Evolutionary conservation across 2,113 vertebrate species (phyloP), one percentile per base, ranked within the genome.

Genomic region (Phodopus roborovskii): DNA sequence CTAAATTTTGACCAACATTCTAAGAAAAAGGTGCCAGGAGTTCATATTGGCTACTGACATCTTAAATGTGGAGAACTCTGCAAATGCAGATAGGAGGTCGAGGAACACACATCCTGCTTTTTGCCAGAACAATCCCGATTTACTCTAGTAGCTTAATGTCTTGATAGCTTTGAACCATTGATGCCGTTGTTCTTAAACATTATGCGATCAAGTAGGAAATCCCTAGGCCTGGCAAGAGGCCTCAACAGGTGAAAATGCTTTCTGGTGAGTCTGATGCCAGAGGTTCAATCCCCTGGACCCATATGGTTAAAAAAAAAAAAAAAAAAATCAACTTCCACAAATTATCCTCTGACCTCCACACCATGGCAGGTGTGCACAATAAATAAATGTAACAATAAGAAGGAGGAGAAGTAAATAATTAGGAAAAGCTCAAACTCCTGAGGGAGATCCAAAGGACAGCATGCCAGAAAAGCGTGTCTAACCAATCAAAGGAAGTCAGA

Each of bases 1-100:
- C 93, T 48, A 91, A 45, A 5, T 81, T 64, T 83, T 93, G 8
- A 28, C 91, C 39, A 97, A 92, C 88, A 48, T 11, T 95, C 78
- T n/a, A 56, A 68, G 62, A 22, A 90, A 60, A 22, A 88, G 73
- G 70, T 15, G 2, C 73, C 20, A 58, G 53, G 62, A 83, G 24
- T 60, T 78, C 42, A 66, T 2, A 58, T 45, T 42, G 85, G 24
- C 60, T 8, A 50, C 83, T 11, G 39, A 48, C 28, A 30, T 75
- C 1, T 2, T 45, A 85, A 77, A 85, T 70, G 26, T 58, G 33
- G 7, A 48, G 30, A 50, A 71, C 9, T 30, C 22, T 4, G 9
- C 71, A 33, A 6, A 62, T 68, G 28, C 53, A 53, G 53, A 45
- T 16, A 26, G 15, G 20, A 28, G 2, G 1, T 2, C 2, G 4